A percentile compares a stretch with the other conserved stretches of the same genome.
Evolutionary conservation across 2,113 vertebrate species (phyloP).

Genomic region (Condylura cristata): DNA sequence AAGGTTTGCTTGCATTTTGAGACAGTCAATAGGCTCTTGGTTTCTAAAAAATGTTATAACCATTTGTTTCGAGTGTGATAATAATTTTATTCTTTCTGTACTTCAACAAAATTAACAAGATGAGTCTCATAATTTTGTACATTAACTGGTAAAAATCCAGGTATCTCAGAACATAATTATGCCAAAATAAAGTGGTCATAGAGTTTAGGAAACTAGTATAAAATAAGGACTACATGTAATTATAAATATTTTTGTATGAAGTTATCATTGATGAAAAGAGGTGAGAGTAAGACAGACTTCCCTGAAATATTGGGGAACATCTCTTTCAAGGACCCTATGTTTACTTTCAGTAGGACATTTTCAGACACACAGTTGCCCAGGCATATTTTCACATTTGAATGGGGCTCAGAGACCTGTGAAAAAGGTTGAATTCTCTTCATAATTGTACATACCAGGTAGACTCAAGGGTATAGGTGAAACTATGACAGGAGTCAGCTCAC

Average conservation of each 20-base stretch:
- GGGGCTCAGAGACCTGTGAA: neutral
- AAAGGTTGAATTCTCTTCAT: neutral
- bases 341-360: conserved; percentile 32
- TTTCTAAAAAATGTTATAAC: neutral
- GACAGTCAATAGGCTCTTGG: neutral
- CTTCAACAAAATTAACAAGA: conserved; percentile 7
- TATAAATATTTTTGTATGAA: neutral
- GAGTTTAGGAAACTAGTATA: neutral
- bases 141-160: neutral
- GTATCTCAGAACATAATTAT: conserved; percentile 22
- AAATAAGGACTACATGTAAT: neutral
- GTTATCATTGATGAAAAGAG: neutral
- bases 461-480: neutral
- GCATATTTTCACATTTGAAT: conserved; percentile 9
- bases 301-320: conserved; percentile 9
- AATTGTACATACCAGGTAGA: neutral
- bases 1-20: conserved; percentile 37
- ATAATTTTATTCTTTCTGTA: conserved; percentile 37
- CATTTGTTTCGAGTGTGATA: conserved; percentile 34
- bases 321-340: neutral
- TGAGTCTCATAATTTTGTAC: too few species aligned
- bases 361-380: neutral
- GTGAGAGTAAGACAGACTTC: neutral
- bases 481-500: neutral
- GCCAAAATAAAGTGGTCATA: conserved; percentile 19